Base-by-base conservation (phyloP, 2,113 vertebrate genomes). In the Chaenocephalus aceratus region DNA sequence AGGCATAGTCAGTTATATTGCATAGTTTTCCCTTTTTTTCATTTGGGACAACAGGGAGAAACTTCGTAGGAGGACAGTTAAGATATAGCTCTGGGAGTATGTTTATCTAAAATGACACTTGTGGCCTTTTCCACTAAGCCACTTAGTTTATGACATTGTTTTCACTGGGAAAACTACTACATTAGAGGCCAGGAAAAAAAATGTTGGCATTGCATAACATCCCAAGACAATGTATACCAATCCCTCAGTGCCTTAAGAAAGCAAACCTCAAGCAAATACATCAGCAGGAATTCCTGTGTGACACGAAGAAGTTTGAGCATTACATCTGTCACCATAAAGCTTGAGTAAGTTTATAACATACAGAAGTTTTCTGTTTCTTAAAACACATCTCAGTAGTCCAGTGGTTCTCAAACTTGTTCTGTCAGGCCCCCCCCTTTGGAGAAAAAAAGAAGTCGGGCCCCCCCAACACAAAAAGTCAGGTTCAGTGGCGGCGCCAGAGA, bases 61-160 rank as follows among this genome's bases (percentile, higher is more conserved):
- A 82, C 11, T 41, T 46, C 13, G 57, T 63, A 26, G 65, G 72
- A 13, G 13, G 57, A 83, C 65, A 80, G 57, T 66, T 30, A 52
- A 76, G 73, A 84, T 70, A 75, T 70, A 74, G 44, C 61, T 83
- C 30, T 72, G 45, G 79, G 51, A 53, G 68, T 53, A 46, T 71
- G 72, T 81, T 81, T 77, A 77, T 90, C 44, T 67, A 49, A 75
- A 88, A 72, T 82, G 78, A 83, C 67, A 71, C 67, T 60, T 83
- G 65, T 84, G 79, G 80, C 56, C 62, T 79, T 74, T 71, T 82
- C 58, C 60, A 66, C 59, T 80, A 18, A 48, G 58, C 57, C 74
- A 83, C 70, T 72, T 76, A 67, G 61, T 70, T 78, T 84, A 21
- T 79, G 67, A 63, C 60, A 85, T 89, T 90, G 89, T 88, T 90